Percentiles rank a stretch among this genome's conserved stretches.
phyloP scores from a whole-genome alignment of 2,888 invertebrate species.

The Druceiella hillmani region DNA sequence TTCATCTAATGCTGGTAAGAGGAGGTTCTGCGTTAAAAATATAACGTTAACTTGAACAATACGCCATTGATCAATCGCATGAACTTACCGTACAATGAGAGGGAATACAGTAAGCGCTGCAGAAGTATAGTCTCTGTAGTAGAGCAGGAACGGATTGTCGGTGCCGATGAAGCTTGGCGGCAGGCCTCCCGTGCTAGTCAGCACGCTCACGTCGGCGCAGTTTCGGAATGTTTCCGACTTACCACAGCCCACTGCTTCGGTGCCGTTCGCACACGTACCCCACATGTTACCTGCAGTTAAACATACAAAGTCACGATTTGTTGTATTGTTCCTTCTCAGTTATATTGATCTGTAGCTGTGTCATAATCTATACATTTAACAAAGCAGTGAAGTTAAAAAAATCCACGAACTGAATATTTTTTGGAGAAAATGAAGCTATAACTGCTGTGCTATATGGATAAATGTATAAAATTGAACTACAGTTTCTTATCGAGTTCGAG shows the following conservation, averaged over 20 bases:
- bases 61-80: too few relatives aligned
- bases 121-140: slow-evolving; percentile 63
- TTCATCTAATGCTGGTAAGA: too few relatives aligned
- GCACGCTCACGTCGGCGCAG: slow-evolving; percentile 82
- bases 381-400: too few relatives aligned
- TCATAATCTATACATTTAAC: too few relatives aligned
- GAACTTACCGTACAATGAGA: slow-evolving; percentile 64
- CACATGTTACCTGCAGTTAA: slow-evolving; percentile 72
- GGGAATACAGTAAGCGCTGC: slow-evolving; percentile 66
- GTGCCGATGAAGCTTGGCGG: slow-evolving; percentile 63
- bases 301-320: background rate
- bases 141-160: slow-evolving; percentile 69
- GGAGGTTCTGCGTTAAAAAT: slow-evolving; percentile 11
- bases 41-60: slow-evolving; percentile 10
- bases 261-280: slow-evolving; percentile 82
- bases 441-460: too few relatives aligned
- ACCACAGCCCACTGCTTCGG: slow-evolving; percentile 86
- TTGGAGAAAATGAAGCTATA: too few relatives aligned
- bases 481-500: too few relatives aligned
- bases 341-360: too few relatives aligned
- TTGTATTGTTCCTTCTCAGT: too few relatives aligned
- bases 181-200: slow-evolving; percentile 72
- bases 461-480: too few relatives aligned
- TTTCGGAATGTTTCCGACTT: slow-evolving; percentile 86
- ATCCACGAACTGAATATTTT: too few relatives aligned